Base-by-base conservation (phyloP, 2,888 invertebrate species). In the Pimpla rufipes region DNA sequence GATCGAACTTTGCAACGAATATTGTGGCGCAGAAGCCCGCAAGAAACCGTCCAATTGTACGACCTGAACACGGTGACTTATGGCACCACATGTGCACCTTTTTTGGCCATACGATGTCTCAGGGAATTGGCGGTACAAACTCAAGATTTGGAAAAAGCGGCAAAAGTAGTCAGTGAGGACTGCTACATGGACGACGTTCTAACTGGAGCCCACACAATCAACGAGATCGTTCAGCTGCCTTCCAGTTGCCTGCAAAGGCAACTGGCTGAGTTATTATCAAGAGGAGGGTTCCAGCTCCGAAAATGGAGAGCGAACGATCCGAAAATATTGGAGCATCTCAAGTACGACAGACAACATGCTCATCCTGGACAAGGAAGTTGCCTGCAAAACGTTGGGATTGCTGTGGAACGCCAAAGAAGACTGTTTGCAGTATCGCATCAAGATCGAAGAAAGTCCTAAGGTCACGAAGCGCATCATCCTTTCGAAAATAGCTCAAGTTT, bases 181-280 rank as follows among this genome's bases (percentile, higher is more conserved):
- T 85, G 52, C 45, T 85, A 85, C 13, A 78, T 83, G 79, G 84
- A 84, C 42, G 84, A 84, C 11, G 55, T 81, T n/a, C 45, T 81
- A 10, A 80, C 80, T 0, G 80, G 81, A 59, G 11, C 59, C 2
- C n/a, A 18, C 11, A 73, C 73, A 5, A 47, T 62, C 29, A 45
- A 35, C 29, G 57, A 73, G 18, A 45, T 45, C 5, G 4, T 45
- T 16, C 35, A 59, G 16, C 59, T 73, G n/a, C n/a, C n/a, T n/a
- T n/a, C n/a, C n/a, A n/a, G n/a, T n/a, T n/a, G n/a, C n/a, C n/a
- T n/a, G 3, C 59, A 73, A 35, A 57, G 59, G 16, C 59, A 73
- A 35, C 35, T 73, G 2, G 10, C 59, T 23, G 45, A 42, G 21
- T 42, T 80, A n/a, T 18, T 81, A 1, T 23, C 7, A 11, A 11